Base-by-base conservation (phyloP, 2,797 vertebrate genomes). In the Hylomyscus alleni region DNA sequence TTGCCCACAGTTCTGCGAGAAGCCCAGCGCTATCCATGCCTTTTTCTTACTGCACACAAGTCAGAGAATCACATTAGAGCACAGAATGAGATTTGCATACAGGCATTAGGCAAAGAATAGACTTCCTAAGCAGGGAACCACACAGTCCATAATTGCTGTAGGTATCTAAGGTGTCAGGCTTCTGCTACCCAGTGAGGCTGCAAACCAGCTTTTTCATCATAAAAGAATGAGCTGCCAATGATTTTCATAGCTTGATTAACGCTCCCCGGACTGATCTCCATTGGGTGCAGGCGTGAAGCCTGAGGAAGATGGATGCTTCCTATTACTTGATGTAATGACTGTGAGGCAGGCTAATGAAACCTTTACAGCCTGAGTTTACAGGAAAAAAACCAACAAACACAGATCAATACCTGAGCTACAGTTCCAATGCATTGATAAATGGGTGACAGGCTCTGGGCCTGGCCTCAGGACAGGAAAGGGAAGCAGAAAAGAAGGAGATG, bases 241-340 rank as follows among this genome's bases (percentile, higher is more conserved):
- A 94, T 98, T 98, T 98, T 96, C 98, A 97, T 76, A 94, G 97
- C 97, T 97, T 90, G 97, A 98, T 98, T 96, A 97, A 98, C 13
- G 0, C 97, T 96, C 94, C 94, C 90, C 95, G 91, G 90, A 72
- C 95, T 0, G 0, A n/a, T 93, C 96, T 95, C 97, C 96, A 95
- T 19, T 93, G 98, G 98, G 91, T 56, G 93, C 96, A 94, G 97
- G 47, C 91, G 75, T 93, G 97, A 91, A 95, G 97, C 83, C 91
- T 31, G 92, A 84, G 90, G 94, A 96, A 97, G 98, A 98, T 97
- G 97, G 97, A 98, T 98, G 98, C 96, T 98, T 96, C 97, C 98
- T 98, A 98, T 98, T 97, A 96, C 97, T 97, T 97, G 98, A 95
- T 98, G 98, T 97, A 95, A 98, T 96, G 98, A 96, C 96, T 96